Conservation (phyloP, 2,113 vertebrate species). For the Tachysurus vachellii region DNA sequence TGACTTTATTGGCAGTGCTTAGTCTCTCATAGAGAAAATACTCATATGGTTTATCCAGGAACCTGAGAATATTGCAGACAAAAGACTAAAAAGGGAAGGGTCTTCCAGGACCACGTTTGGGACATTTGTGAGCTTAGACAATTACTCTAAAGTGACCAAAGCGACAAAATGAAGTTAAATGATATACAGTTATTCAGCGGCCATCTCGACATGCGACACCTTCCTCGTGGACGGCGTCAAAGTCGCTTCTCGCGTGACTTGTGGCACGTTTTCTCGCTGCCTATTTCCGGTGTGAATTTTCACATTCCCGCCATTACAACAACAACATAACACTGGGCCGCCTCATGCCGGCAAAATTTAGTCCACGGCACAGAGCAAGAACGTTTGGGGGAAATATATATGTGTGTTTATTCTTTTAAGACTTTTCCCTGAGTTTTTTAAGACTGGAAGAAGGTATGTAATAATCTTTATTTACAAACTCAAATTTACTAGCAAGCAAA, state of each 20-base stretch:
- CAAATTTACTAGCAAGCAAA: slow-evolving; percentile 53
- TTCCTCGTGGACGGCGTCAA: not conserved
- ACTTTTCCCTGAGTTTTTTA: not conserved
- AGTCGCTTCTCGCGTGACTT: slow-evolving; percentile 50
- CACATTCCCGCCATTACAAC: slow-evolving; percentile 79
- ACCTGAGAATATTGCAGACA: not conserved
- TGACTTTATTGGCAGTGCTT: too few relatives aligned
- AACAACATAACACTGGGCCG: slow-evolving; percentile 64
- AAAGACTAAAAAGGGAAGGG: not conserved
- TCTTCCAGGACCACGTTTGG: not conserved
- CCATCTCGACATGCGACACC: too few relatives aligned
- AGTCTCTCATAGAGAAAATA: too few relatives aligned
- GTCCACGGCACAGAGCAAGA: slow-evolving; percentile 19
- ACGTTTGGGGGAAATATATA: not conserved
- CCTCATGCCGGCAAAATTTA: slow-evolving; percentile 70
- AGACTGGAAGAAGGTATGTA: slow-evolving; percentile 54
- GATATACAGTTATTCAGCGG: too few relatives aligned
- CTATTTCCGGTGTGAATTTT: slow-evolving; percentile 72
- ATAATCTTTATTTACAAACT: slow-evolving; percentile 8
- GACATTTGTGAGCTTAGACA: too few relatives aligned
- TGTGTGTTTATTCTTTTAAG: not conserved
- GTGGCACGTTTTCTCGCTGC: slow-evolving; percentile 13
- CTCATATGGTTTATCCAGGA: too few relatives aligned
- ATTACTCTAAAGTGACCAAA: not conserved
- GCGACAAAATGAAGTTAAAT: not conserved